Conservation (phyloP, 2,797 vertebrate species). For the Carcharodon carcharias region DNA sequence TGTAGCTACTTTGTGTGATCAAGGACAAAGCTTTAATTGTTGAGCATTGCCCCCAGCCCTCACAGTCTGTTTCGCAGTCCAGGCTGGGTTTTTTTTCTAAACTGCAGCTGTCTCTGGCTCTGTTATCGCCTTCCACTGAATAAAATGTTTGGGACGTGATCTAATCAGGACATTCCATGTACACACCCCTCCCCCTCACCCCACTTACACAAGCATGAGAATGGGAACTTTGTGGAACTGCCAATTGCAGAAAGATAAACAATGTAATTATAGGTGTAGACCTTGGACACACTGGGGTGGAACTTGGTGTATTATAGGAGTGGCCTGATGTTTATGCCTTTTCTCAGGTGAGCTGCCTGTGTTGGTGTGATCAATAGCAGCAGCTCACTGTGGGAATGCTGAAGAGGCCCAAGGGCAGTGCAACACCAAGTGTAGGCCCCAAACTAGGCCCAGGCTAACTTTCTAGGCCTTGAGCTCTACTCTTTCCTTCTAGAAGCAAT, state of each 20-base stretch:
- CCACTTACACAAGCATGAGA: background rate
- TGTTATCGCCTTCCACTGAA: background rate
- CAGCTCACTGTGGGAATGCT: background rate
- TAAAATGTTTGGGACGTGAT: background rate
- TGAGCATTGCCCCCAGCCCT: background rate
- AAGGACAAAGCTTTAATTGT: conserved; percentile 17
- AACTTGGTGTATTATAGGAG: background rate
- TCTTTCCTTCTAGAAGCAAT: background rate
- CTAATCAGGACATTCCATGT: background rate
- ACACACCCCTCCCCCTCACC: background rate
- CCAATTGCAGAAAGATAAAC: background rate
- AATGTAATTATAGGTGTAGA: background rate
- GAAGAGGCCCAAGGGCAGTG: background rate
- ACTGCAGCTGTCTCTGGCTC: background rate
- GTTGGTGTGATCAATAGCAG: background rate
- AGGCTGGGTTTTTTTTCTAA: background rate
- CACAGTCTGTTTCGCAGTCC: background rate
- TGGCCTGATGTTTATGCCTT: background rate
- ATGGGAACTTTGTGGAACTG: background rate
- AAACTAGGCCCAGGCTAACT: background rate
- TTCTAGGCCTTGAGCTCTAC: background rate
- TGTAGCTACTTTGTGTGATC: conserved; percentile 18
- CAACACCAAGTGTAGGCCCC: background rate
- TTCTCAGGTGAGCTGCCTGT: background rate
- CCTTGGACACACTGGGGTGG: background rate